Evolutionary conservation across 2,888 invertebrate species (phyloP), one percentile per base, ranked within the genome.

Genomic region (Dynastes hyllus): DNA sequence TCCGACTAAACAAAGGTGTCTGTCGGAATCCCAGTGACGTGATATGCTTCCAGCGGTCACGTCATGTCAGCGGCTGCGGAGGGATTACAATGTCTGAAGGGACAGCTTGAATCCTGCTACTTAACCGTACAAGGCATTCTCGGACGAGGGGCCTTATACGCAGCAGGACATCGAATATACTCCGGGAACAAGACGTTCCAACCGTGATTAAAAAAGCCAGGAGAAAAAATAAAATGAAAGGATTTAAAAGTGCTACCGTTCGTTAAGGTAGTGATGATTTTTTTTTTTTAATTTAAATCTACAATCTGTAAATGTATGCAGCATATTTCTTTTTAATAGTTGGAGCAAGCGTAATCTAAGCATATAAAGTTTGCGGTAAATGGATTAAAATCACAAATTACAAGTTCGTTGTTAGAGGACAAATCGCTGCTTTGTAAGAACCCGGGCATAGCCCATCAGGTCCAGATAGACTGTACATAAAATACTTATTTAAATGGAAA

Each of bases 11-110:
- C 85, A 86, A 85, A 86, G 86, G 86, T 86, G 87, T 86, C 86
- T 83, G 86, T 84, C 84, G 85, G 86, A 85, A 87, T 87, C 84
- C 84, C 82, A 83, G 83, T 81, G 85, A 86, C 86, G 84, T 86
- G 87, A 86, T 86, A 83, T 86, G 86, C 84, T 83, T 83, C 84
- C 84, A 85, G 86, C 86, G 86, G 87, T 81, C 83, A 81, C 70
- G 79, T 87, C 87, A 87, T 84, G 86, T 87, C 86, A 85, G 85
- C 86, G 86, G 84, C 86, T 83, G 83, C 82, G 83, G 82, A 83
- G 83, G 86, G 87, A 87, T 88, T 87, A 87, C 84, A 79, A 86
- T 85, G 86, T 87, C 87, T 83, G 82, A 78, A 80, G 80, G 83
- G 84, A 84, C 84, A 83, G 84, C 80, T 81, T 78, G 81, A 83